Conservation (phyloP, 2,113 vertebrate genomes). For the Zootoca vivipara region DNA sequence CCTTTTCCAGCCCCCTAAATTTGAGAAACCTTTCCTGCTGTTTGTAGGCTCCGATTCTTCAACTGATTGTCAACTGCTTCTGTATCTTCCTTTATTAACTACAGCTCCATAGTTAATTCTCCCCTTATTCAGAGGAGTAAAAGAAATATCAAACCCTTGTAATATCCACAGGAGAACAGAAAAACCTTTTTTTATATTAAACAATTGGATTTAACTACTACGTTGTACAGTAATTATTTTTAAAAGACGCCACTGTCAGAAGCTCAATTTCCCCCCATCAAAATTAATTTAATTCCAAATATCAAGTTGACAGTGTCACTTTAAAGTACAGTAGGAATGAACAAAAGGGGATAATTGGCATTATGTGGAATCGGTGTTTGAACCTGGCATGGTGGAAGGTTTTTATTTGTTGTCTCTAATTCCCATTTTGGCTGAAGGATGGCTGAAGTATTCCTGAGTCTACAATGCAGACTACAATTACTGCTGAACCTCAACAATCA, state of each 20-base stretch:
- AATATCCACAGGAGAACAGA: conserved; percentile 3
- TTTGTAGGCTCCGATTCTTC: not conserved
- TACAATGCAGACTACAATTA: conserved; percentile 10
- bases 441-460: conserved; percentile 5
- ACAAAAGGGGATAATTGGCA: conserved; percentile 32
- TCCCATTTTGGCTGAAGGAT: not conserved
- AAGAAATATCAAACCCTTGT: conserved; percentile 12
- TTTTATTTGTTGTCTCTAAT: conserved; percentile 25
- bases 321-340: conserved; percentile 24
- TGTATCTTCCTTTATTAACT: not conserved
- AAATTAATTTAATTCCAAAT: conserved; percentile 27
- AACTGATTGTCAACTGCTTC: not conserved
- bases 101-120: not conserved
- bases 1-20: not conserved
- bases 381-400: conserved; percentile 14
- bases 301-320: conserved; percentile 8
- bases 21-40: not conserved
- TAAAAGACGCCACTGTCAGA: conserved; percentile 18
- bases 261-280: not conserved
- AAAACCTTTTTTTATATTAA: not conserved
- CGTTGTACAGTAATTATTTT: conserved; percentile 5
- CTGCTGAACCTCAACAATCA: conserved; percentile 3
- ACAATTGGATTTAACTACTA: conserved; percentile 16
- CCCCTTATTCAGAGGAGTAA: not conserved
- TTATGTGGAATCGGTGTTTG: conserved; percentile 7